Evolutionary conservation across 2,888 invertebrate species (phyloP).

Genomic region (Marasmarcha lunaedactyla): DNA sequence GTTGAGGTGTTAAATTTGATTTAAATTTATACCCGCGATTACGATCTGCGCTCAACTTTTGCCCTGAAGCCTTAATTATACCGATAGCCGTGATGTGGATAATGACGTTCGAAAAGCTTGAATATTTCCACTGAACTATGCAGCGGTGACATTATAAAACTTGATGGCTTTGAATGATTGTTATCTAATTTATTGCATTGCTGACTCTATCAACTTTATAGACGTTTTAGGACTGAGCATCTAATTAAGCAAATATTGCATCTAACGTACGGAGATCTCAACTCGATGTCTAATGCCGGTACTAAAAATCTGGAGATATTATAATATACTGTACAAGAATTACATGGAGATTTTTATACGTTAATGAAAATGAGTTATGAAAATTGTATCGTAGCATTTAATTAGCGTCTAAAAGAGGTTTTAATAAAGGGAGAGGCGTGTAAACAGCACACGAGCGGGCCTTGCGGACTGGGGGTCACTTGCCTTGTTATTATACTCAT

Average conservation of each 20-base stretch:
- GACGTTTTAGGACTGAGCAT: slow-evolving; percentile 25
- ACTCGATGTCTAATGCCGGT: no score
- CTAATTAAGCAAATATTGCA: slow-evolving; percentile 36
- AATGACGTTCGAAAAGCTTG: slow-evolving; percentile 30
- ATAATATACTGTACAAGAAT: no score
- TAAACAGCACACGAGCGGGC: no score
- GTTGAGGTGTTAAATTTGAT: slow-evolving; percentile 70
- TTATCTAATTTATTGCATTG: slow-evolving; percentile 28
- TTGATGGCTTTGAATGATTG: slow-evolving; percentile 20
- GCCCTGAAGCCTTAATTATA: slow-evolving; percentile 60
- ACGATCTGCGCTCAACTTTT: slow-evolving; percentile 62
- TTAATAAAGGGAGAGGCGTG: no score
- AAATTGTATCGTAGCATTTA: no score
- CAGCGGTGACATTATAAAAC: slow-evolving; percentile 39
- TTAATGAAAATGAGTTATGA: no score
- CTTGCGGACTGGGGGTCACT: no score
- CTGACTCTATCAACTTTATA: slow-evolving; percentile 23
- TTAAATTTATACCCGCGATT: slow-evolving; percentile 65
- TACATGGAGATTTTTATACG: no score
- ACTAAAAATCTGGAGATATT: no score
- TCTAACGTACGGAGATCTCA: no score
- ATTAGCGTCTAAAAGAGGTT: no score
- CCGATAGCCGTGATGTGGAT: slow-evolving; percentile 42
- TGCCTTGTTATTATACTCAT: neutral
- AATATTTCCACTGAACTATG: slow-evolving; percentile 25